These are phyloP conservation scores for Chaetodon trifasciatus DNA, from an alignment of 2,797 vertebrate species.

Conservation along the genomic window DNA sequence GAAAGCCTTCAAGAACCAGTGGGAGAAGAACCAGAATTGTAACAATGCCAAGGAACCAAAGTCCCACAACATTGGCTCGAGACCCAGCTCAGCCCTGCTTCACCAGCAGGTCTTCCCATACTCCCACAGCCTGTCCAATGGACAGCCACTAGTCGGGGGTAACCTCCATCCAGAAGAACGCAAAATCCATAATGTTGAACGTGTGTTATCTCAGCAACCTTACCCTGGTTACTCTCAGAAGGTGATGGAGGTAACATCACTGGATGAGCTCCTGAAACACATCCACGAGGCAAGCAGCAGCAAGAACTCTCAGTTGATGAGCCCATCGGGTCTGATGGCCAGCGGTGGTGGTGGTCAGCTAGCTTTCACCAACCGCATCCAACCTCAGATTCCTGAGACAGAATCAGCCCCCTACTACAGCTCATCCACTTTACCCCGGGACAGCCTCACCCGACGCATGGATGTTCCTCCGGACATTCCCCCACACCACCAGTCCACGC, in stretches of 20 bases:
- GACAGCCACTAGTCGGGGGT: constrained; percentile 77
- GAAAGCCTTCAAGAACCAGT: constrained; percentile 90
- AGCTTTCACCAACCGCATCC: constrained; percentile 85
- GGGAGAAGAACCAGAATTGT: constrained; percentile 94
- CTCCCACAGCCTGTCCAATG: constrained; percentile 81
- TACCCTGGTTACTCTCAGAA: constrained; percentile 88
- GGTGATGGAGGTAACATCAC: constrained; percentile 91
- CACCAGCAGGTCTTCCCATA: constrained; percentile 87
- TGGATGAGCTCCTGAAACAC: constrained; percentile 92
- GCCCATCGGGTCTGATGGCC: constrained; percentile 82
- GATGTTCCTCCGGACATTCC: constrained; percentile 90
- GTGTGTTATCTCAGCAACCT: constrained; percentile 85
- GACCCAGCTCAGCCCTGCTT: constrained; percentile 81
- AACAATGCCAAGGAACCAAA: constrained; percentile 93
- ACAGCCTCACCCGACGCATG: constrained; percentile 90
- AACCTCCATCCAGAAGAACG: constrained; percentile 85
- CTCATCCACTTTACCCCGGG: constrained; percentile 88
- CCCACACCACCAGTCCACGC: constrained; percentile 84
- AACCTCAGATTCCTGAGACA: constrained; percentile 88
- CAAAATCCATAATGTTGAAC: constrained; percentile 89
- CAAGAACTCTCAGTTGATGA: constrained; percentile 83
- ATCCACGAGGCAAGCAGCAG: constrained; percentile 87
- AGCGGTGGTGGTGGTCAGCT: constrained; percentile 78
- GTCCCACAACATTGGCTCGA: constrained; percentile 80
- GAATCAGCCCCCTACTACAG: constrained; percentile 88